Base-by-base conservation (phyloP, 2,113 vertebrate species). In the Sylvilagus bachmani region DNA sequence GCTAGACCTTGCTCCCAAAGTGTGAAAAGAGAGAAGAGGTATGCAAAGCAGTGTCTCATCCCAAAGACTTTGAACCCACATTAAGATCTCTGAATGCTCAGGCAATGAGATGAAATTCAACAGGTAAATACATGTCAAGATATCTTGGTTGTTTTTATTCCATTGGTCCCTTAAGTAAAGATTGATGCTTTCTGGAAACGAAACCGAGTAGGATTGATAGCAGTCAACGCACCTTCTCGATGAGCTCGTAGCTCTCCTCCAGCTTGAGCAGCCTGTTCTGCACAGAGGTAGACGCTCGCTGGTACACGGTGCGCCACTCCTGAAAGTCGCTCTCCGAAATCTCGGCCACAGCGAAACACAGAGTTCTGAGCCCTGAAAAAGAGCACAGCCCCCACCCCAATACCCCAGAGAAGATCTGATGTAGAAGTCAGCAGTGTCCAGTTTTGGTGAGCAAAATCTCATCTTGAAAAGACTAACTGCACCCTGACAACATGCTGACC, bases 211-310 rank as follows among this genome's bases (percentile, higher is more conserved):
- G 0, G 91, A n/a, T 12, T 31, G 22, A 38, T 0, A 14, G 89
- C 1, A 12, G 6, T 22, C 71, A 74, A 95, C 98, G 49, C 97
- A 99, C 99, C 99, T 99, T 99, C 97, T 99, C 99, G 62, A 99
- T 99, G 33, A 99, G 98, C 83, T 99, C 99, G 13, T 99, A 99
- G 97, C 99, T 99, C 97, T 99, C 99, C 94, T 99, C 99, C 85
- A 99, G 98, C 91, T 99, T 99, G 55, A 99, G 99, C 7, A 98
- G 98, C 97, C 99, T 98, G 98, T 99, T 99, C 96, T 99, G 99
- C 94, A 99, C 97, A 2, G 99, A 98, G 1, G 99, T 99, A 86
- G 98, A 98, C 17, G 99, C 99, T 17, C 99, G 98, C 66, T 99
- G 98, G 86, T 99, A 98, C 78, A 99, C 97, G 53, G 98, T 97